Evolutionary conservation across 2,797 vertebrate species (phyloP), one percentile per base, ranked within the genome.

Genomic region (Sylvilagus floridanus): DNA sequence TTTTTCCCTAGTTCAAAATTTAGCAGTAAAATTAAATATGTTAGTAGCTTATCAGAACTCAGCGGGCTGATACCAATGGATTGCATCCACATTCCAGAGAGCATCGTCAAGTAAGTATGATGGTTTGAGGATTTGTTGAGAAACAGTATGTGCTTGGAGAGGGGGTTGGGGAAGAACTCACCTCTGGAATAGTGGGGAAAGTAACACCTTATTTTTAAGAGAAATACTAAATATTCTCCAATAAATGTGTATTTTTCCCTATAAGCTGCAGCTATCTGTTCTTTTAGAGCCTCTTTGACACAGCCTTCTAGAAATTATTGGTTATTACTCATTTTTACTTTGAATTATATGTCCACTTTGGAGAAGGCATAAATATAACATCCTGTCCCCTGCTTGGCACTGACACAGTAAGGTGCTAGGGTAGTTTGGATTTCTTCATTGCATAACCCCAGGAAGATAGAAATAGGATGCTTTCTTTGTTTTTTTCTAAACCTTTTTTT

Each of bases 1-100:
- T 50, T 90, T 91, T 97, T 77, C 98, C 95, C 91, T 97, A 99
- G 99, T 96, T 99, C 99, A 14, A 99, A 99, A 97, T 99, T 99
- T 98, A 99, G 99, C 98, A 99, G 99, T 98, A 99, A 99, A 96
- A 99, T 99, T 98, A 99, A 99, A 92, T 99, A 99, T 0, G 99
- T 99, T 81, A 98, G 97, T 95, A 99, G 98, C 0, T 96, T 99
- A 96, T 98, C 98, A 4, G 99, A 99, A 86, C 99, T 99, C 84
- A 98, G 96, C 92, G 98, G 98, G 92, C 98, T 99, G 96, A 99
- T 99, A 96, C 99, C 99, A 28, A 99, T 99, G 99, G 99, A 99
- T 69, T 99, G 99, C 16, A 98, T 99, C 75, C 98, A 99, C 79
- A 99, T 99, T 97, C 99, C 99, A 84, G 98, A 99, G 88, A 99